Evolutionary conservation across 1,140 invertebrate species (phyloP), one percentile per base, ranked within the genome.

Genomic region (Drosophila pseudoobscura): DNA sequence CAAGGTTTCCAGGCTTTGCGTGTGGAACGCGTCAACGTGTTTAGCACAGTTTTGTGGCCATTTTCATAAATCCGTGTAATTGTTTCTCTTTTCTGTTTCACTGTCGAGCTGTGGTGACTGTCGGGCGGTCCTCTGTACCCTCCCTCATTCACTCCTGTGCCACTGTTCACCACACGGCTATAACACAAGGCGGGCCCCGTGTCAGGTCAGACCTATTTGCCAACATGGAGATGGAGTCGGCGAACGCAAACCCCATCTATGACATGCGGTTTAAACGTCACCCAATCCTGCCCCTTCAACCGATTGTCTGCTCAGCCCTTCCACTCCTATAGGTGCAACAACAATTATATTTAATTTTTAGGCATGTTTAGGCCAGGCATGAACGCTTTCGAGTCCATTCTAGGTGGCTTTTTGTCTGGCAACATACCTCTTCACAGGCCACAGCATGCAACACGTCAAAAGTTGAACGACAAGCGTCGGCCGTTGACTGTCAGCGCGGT

Each of bases 361-460:
- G 72, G 66, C 80, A 84, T 76, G 66, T 76, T 78, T 72, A 58
- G 58, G 35, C 46, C 45, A 45, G 51, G 44, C 35, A 11, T 5
- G 3, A 11, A 39, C 35, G 3, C 35, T 5, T 39, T 4, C 11
- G 35, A 13, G 35, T 39, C 53, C 52, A 3, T 62, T 65, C 44
- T 39, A 13, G 39, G 57, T 63, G 65, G 55, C 65, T 72, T 75
- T 79, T 84, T 79, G 80, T 83, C 75, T 83, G 75, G 43, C 58
- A 13, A 39, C 35, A 35, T 9, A 35, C 9, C 45, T 26, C 65
- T 9, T 9, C 50, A 13, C 11, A 13, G 62, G 57, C 45, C 56
- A 66, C 60, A 62, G 61, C 80, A 83, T 83, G 79, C 80, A 84
- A 84, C 79, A 75, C 80, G 80, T 83, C 79, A 83, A 84, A 84